These are phyloP conservation scores for Embidobia sp. DNA, from an alignment of 2,888 invertebrate genomes.

Conservation along the genomic window DNA sequence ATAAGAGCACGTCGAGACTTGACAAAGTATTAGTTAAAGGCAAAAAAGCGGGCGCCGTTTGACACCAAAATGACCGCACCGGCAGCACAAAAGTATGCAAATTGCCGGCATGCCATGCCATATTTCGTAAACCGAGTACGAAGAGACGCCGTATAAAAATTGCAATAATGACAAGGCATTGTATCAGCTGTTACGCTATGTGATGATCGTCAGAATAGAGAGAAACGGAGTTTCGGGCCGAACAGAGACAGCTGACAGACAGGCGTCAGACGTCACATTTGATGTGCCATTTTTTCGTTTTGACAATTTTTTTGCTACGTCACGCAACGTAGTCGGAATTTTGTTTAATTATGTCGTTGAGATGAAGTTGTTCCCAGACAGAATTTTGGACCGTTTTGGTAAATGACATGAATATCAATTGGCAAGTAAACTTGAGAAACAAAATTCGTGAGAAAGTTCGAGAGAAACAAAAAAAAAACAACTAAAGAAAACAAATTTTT, in stretches of 20 bases:
- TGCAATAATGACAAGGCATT: slow-evolving; percentile 58
- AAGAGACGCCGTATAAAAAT: slow-evolving; percentile 46
- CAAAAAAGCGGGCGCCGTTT: slow-evolving; percentile 46
- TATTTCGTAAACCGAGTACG: slow-evolving; percentile 43
- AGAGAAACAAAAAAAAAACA: too few species aligned
- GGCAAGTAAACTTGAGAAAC: too few species aligned
- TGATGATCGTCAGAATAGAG: slow-evolving; percentile 27
- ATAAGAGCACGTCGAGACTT: slow-evolving; percentile 9
- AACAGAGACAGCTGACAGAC: slow-evolving; percentile 40
- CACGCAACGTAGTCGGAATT: slow-evolving; percentile 37
- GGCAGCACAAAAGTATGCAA: slow-evolving; percentile 32
- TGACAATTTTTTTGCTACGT: slow-evolving; percentile 36
- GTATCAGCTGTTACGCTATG: slow-evolving; percentile 56
- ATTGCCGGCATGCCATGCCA: slow-evolving; percentile 46
- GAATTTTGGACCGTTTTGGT: slow-evolving; percentile 1
- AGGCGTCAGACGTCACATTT: slow-evolving; percentile 58
- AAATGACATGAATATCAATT: neutral
- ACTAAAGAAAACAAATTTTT: too few species aligned
- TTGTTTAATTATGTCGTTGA: slow-evolving; percentile 24
- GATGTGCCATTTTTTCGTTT: slow-evolving; percentile 48
- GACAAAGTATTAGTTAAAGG: slow-evolving; percentile 50
- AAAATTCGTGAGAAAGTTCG: too few species aligned
- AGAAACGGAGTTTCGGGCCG: slow-evolving; percentile 3
- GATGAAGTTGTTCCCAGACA: slow-evolving; percentile 34
- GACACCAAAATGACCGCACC: slow-evolving; percentile 54